A percentile compares a stretch with the other conserved stretches of the same genome.
These are phyloP conservation scores for Phocides pigmalion DNA, from an alignment of 1,140 invertebrate species.

Conservation along the genomic window DNA sequence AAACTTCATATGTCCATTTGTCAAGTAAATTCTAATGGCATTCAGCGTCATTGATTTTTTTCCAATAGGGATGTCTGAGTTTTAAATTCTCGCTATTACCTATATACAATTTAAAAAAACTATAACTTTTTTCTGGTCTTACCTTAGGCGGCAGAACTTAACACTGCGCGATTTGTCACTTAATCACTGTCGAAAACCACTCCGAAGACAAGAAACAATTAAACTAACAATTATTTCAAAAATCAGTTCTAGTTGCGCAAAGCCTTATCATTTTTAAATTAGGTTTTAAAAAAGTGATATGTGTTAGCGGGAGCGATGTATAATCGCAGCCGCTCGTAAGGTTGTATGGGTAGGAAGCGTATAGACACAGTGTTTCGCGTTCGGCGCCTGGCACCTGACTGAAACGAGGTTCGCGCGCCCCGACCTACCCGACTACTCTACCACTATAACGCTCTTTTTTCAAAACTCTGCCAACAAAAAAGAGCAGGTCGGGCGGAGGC, in stretches of 20 bases:
- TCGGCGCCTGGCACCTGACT: constrained; percentile 78
- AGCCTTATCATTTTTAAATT: constrained; percentile 46
- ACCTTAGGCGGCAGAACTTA: constrained; percentile 54
- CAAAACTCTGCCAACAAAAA: constrained; percentile 74
- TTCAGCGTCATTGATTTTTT: too few species aligned
- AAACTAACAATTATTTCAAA: constrained; percentile 31
- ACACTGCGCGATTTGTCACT: constrained; percentile 48
- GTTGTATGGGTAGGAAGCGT: constrained; percentile 43
- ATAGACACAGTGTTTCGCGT: constrained; percentile 57
- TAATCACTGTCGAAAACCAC: constrained; percentile 58
- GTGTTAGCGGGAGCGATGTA: constrained; percentile 29
- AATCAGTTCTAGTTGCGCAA: constrained; percentile 41
- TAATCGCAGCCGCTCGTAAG: constrained; percentile 41
- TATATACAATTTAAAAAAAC: too few species aligned
- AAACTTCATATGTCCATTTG: too few species aligned
- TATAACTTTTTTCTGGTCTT: constrained; percentile 39
- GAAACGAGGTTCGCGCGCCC: constrained; percentile 73
- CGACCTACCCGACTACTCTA: constrained; percentile 77
- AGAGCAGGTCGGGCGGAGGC: constrained; percentile 73
- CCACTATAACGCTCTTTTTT: constrained; percentile 73
- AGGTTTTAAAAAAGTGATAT: constrained; percentile 30
- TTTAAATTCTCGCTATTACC: too few species aligned
- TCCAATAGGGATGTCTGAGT: too few species aligned
- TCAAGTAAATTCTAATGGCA: too few species aligned
- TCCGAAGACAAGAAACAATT: constrained; percentile 12